Conservation (phyloP, 2,113 vertebrate genomes). For the Terrapene triunguis region DNA sequence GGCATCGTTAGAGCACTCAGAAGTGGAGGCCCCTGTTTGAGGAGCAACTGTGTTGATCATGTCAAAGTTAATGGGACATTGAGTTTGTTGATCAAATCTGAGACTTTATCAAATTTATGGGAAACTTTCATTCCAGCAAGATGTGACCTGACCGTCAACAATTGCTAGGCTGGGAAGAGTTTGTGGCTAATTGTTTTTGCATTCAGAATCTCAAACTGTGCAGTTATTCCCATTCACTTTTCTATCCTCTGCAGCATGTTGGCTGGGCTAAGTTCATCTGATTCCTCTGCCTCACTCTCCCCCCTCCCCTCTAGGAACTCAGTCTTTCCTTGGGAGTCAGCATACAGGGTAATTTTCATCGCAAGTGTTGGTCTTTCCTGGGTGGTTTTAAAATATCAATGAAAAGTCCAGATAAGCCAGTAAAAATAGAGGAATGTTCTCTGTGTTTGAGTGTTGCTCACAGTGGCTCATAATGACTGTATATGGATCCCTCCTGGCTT, state of each 20-base stretch:
- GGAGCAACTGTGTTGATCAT: background rate
- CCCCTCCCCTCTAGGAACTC: background rate
- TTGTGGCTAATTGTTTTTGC: background rate
- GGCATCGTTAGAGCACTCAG: background rate
- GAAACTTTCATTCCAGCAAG: background rate
- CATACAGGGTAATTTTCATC: background rate
- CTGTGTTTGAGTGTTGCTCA: background rate
- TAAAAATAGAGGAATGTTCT: background rate
- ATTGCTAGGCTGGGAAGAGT: background rate
- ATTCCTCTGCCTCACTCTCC: background rate
- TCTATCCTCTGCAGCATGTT: background rate
- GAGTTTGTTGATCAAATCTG: background rate
- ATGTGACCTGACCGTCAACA: background rate
- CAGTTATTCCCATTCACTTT: background rate
- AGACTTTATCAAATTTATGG: background rate
- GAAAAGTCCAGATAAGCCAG: background rate
- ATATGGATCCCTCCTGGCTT: fast-evolving
- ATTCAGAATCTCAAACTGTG: background rate
- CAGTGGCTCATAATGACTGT: fast-evolving
- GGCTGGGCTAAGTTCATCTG: background rate
- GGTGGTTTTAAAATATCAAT: background rate
- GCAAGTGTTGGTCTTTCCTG: background rate
- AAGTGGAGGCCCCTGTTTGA: background rate
- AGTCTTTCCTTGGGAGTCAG: background rate
- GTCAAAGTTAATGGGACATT: background rate